Evolutionary conservation across 2,888 invertebrate species (phyloP), one percentile per base, ranked within the genome.

Genomic region (Stenodera caucasica): DNA sequence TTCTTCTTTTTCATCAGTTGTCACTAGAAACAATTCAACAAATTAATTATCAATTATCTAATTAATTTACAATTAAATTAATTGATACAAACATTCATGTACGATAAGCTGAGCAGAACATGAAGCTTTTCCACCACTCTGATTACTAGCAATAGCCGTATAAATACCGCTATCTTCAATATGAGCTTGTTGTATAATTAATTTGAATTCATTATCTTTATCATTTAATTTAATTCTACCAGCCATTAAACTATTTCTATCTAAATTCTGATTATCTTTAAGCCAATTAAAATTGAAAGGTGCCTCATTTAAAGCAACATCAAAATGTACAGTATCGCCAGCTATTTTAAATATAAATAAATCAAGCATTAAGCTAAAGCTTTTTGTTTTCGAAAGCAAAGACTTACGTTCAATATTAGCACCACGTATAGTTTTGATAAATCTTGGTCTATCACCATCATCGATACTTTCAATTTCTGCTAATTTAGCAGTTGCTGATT

Each of bases 61-160:
- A 9, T 51, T 15, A 9, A 21, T 33, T 33, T 8, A 18, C 14
- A 18, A 14, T n/a, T n/a, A 37, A 45, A 14, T 9, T 23, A 23
- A 45, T 51, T 33, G 7, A 61, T 72, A 82, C 88, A 88, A 84
- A 94, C 94, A 83, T 84, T 91, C 88, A 74, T 91, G 90, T 68
- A 96, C 94, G 67, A 91, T 86, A 72, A 96, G 86, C 81, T 93
- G 92, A 62, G 94, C 93, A 40, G 94, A 93, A 79, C 94, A 92
- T 62, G 91, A 89, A 49, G 91, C 84, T 71, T 90, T 90, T n/a
- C n/a, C n/a, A 63, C 95, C 94, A 60, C 88, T 86, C 26, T 84
- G 83, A 75, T 94, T 94, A 60, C 90, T 88, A 18, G 96, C 96
- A 66, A 92, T 87, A 50, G 94, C 94, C 0, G 94, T 93, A 79